Evolutionary conservation across 2,888 invertebrate species (phyloP).

Genomic region (Ephialtes manifestator): DNA sequence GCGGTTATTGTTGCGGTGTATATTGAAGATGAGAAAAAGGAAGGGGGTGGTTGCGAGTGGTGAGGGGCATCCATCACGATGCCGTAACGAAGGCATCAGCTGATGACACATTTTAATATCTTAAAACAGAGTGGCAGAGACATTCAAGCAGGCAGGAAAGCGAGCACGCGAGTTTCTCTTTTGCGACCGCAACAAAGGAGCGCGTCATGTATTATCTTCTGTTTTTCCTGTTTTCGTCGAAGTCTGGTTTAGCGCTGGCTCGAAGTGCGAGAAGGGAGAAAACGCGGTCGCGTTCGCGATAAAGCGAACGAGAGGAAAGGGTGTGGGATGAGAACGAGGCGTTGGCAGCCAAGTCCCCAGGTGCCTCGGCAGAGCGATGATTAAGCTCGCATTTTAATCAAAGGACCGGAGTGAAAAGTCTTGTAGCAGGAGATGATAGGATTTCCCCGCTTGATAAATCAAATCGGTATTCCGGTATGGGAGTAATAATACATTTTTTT

Average conservation of each 20-base stretch:
- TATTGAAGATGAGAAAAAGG: slow-evolving; percentile 31
- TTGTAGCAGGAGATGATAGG: slow-evolving; percentile 83
- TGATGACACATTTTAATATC: slow-evolving; percentile 86
- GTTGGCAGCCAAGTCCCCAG: slow-evolving; percentile 80
- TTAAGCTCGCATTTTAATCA: slow-evolving; percentile 86
- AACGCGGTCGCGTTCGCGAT: slow-evolving; percentile 65
- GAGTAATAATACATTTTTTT: slow-evolving; percentile 77
- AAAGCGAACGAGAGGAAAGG: slow-evolving; percentile 64
- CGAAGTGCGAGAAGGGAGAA: slow-evolving; percentile 60
- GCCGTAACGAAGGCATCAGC: slow-evolving; percentile 83
- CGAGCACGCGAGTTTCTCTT: slow-evolving; percentile 70
- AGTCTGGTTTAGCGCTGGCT: slow-evolving; percentile 64
- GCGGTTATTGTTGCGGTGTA: slow-evolving; percentile 27
- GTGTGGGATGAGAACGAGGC: slow-evolving; percentile 60
- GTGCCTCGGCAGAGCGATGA: slow-evolving; percentile 83
- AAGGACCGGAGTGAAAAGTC: slow-evolving; percentile 85
- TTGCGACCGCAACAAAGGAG: slow-evolving; percentile 78
- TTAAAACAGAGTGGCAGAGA: slow-evolving; percentile 78
- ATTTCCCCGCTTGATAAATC: slow-evolving; percentile 84
- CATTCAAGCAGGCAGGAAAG: slow-evolving; percentile 67
- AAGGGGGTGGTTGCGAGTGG: slow-evolving; percentile 47
- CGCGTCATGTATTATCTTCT: slow-evolving; percentile 82
- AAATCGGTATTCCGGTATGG: slow-evolving; percentile 79
- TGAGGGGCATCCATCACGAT: slow-evolving; percentile 72
- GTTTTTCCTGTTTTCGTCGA: slow-evolving; percentile 79